Evolutionary conservation across 1,140 invertebrate genomes (phyloP), one percentile per base, ranked within the genome.

Genomic region (Drosophila virilis): DNA sequence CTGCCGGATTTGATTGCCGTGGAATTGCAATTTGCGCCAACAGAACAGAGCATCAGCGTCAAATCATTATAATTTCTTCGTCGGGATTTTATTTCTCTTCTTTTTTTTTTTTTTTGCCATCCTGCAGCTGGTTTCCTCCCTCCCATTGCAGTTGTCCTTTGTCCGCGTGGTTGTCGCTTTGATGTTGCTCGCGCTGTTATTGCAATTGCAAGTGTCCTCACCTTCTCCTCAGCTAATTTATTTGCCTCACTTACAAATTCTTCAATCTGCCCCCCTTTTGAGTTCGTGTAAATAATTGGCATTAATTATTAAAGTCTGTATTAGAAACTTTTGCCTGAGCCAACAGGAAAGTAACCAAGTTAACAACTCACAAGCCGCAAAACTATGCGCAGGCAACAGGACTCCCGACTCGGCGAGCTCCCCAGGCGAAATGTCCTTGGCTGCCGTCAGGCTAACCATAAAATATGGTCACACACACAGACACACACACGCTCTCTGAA

Each of bases 21-120:
- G 76, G 76, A 89, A 89, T 89, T 89, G 85, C 80, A 89, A 90
- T 89, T 89, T 89, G 84, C 77, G 84, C 85, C 85, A 88, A 68
- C 84, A 81, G 78, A 72, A 89, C 84, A 89, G 71, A 89, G 72
- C 84, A 90, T 90, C 84, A 89, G 85, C 82, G 84, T 89, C 84
- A 89, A 89, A 89, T 89, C 85, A 89, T 89, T 89, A 84, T 89
- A 84, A 84, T 84, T 89, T 80, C 67, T 84, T 80, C 55, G 77
- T 77, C 74, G 68, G 74, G 74, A 68, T 79, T 77, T 78, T 45
- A 17, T 60, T 38, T n/a, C n/a, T n/a, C n/a, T n/a, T n/a, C n/a
- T n/a, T n/a, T n/a, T n/a, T n/a, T n/a, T n/a, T 43, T 51, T 65
- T 45, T 65, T 42, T 28, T 45, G 42, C 32, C 13, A 13, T 46